A percentile compares a stretch with the other conserved stretches of the same genome.
Conservation (phyloP, 2,888 invertebrate genomes). For the Patella depressa region DNA sequence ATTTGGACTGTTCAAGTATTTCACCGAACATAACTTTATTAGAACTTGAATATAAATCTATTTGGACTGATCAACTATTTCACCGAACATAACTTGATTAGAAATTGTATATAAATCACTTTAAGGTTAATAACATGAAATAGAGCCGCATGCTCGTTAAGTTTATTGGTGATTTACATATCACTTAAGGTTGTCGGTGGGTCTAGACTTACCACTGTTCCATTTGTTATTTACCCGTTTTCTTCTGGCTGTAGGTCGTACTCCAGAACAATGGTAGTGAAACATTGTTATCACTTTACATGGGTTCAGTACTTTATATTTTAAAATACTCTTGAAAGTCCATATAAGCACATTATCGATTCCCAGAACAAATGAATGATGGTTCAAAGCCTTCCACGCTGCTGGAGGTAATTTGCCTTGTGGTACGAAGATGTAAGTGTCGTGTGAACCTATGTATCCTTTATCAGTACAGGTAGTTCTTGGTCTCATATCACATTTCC, state of each 20-base stretch:
- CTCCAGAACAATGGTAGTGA: constrained; percentile 2
- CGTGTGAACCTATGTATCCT: constrained; percentile 8
- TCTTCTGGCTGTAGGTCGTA: not conserved
- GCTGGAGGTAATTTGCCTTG: not conserved
- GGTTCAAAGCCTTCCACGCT: not conserved
- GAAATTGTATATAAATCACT: no score
- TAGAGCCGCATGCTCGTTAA: no score
- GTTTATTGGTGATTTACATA: no score
- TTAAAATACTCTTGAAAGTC: not conserved
- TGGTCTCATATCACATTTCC: not conserved
- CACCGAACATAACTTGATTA: no score
- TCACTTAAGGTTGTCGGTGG: not conserved
- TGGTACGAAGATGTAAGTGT: constrained; percentile 13
- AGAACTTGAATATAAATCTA: no score
- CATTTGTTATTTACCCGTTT: not conserved
- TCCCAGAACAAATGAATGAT: not conserved
- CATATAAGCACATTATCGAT: not conserved
- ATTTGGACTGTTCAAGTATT: no score
- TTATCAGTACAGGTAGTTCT: not conserved
- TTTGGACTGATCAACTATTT: no score
- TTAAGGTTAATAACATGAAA: no score
- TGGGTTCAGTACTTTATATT: constrained; percentile 1
- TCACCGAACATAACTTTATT: no score
- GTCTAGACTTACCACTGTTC: not conserved
- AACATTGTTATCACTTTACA: constrained; percentile 6